Base-by-base conservation (phyloP, 1,140 invertebrate species). In the Hyles euphorbiae region DNA sequence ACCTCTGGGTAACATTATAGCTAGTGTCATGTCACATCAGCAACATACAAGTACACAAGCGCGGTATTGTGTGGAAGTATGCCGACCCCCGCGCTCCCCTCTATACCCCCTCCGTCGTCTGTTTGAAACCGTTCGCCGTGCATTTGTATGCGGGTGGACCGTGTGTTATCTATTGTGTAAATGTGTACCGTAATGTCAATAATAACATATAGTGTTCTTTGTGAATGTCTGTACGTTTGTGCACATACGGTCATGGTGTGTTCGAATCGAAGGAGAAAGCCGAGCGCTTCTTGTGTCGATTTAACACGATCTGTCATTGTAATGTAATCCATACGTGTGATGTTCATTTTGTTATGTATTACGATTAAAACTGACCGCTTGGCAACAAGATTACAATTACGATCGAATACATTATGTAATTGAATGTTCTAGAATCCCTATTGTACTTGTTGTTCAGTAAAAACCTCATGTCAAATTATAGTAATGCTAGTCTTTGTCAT, bases 91-190 rank as follows among this genome's bases (percentile, higher is more conserved):
- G 8, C n/a, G 5, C 5, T 8, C 36, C 36, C 36, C 36, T 40
- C 36, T 8, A 8, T 8, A 8, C 36, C 8, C 36, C 49, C 57
- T 52, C 47, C 60, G 56, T 53, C 56, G 43, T 52, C 34, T 58
- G 55, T 58, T 60, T 65, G 60, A 59, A 54, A 63, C 66, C 55
- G 63, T 65, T 66, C 60, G 65, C 67, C 56, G 64, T 64, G 45
- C 63, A 68, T 74, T 67, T 66, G 63, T 72, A 70, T 74, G 65
- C 50, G 61, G 43, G 72, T 63, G 65, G 61, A 55, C 60, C 52
- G 58, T 46, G 46, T 69, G 65, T 75, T 75, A 74, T 74, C 68
- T 74, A 68, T 72, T 69, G 72, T 74, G 66, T 69, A 64, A 60
- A 72, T 71, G 72, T 65, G 52, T 58, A 67, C 63, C 63, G 69